Evolutionary conservation across 2,113 vertebrate species (phyloP).

Genomic region (Odocoileus virginianus): DNA sequence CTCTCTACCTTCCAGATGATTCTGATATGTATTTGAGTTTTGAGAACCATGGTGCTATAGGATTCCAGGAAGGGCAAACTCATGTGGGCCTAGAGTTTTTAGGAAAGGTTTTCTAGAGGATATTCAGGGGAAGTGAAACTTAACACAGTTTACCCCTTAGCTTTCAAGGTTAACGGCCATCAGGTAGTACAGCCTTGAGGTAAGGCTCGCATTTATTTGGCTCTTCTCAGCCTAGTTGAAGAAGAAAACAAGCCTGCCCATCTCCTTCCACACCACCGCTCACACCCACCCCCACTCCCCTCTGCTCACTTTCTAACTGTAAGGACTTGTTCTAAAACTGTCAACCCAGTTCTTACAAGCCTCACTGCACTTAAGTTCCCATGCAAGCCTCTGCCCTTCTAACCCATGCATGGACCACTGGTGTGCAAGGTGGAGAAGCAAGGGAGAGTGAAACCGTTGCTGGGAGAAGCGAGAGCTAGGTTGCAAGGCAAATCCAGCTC

Average conservation of each 20-base stretch:
- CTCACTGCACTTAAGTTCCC: background rate
- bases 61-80: background rate
- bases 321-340: background rate
- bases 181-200: background rate
- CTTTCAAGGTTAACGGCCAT: background rate
- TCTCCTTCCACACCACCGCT: background rate
- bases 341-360: background rate
- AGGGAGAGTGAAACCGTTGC: background rate
- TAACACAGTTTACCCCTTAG: background rate
- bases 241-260: background rate
- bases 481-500: background rate
- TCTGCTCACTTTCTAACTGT: background rate
- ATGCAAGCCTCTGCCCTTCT: background rate
- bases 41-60: background rate
- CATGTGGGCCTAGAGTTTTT: background rate
- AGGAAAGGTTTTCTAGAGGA: background rate
- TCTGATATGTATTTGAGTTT: background rate
- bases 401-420: too few relatives aligned
- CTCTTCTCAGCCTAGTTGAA: background rate
- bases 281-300: background rate
- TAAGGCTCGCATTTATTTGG: background rate
- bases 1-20: background rate
- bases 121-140: background rate
- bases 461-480: background rate
- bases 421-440: background rate